These are phyloP conservation scores for Phalacrocorax brasilianus DNA, from an alignment of 2,113 vertebrate genomes.

Conservation along the genomic window DNA sequence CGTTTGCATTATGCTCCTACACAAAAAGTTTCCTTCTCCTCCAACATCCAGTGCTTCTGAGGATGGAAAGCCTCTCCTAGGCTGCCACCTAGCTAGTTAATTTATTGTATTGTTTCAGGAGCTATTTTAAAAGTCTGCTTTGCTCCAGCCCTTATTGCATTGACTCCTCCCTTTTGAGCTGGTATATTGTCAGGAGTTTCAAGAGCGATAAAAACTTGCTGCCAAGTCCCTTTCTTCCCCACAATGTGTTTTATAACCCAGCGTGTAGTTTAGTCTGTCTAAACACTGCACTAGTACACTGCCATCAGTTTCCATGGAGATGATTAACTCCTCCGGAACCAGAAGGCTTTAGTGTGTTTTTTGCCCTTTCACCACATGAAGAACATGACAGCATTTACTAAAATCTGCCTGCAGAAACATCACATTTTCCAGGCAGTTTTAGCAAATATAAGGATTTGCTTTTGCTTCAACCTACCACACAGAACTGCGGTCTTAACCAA, in stretches of 20 bases:
- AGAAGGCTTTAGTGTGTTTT: not conserved
- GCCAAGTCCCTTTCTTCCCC: conserved; percentile 67
- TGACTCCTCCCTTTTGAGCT: conserved; percentile 54
- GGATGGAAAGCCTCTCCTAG: conserved; percentile 34
- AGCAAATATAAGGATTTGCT: not conserved
- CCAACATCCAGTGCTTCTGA: not conserved
- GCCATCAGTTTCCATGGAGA: conserved; percentile 75
- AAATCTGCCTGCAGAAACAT: not conserved
- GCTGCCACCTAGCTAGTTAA: conserved; percentile 55
- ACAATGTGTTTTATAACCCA: conserved; percentile 68
- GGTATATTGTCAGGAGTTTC: conserved; percentile 61
- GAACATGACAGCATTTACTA: not conserved
- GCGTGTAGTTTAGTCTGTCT: conserved; percentile 71
- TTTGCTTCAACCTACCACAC: not conserved
- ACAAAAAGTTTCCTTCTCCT: not conserved
- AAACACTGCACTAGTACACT: conserved; percentile 69
- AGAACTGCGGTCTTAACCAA: not conserved
- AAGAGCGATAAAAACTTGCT: conserved; percentile 59
- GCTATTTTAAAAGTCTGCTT: conserved; percentile 32
- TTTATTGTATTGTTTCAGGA: conserved; percentile 22
- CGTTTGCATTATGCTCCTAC: not conserved
- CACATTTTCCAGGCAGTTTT: not conserved
- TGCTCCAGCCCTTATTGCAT: not conserved
- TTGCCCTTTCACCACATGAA: not conserved
- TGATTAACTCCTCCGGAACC: conserved; percentile 71